A percentile compares a stretch with the other conserved stretches of the same genome.
Evolutionary conservation across 2,888 invertebrate species (phyloP).

Genomic region (Trisateles emortualis): DNA sequence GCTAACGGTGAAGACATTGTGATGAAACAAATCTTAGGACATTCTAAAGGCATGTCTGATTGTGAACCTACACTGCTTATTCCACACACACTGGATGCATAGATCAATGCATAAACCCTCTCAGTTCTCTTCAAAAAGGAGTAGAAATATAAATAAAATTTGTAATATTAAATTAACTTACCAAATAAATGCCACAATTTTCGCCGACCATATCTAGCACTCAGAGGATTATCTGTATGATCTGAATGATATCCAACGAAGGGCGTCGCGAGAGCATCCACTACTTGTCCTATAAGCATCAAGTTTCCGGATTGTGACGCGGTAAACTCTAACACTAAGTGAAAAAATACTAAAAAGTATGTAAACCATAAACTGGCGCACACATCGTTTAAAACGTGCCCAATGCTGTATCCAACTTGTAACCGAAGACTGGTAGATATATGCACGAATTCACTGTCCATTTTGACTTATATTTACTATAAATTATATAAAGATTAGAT

Average conservation of each 20-base stretch:
- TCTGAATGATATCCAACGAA: constrained; percentile 95
- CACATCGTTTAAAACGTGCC: constrained; percentile 96
- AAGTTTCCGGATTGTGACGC: constrained; percentile 87
- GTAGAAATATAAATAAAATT: constrained; percentile 3
- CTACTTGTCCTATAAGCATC: constrained; percentile 93
- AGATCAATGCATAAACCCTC: no score
- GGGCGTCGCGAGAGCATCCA: constrained; percentile 95
- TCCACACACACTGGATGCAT: no score
- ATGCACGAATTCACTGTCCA: constrained; percentile 82
- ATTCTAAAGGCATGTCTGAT: no score
- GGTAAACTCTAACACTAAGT: constrained; percentile 86
- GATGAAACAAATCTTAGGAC: no score
- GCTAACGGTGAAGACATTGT: no score
- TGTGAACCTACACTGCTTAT: no score
- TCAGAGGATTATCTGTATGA: constrained; percentile 88
- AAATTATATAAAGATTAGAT: neutral
- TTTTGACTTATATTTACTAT: constrained; percentile 36
- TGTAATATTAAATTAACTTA: constrained; percentile 68
- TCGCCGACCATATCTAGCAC: constrained; percentile 92
- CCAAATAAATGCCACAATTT: constrained; percentile 97
- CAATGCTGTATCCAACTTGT: constrained; percentile 90
- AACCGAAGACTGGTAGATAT: constrained; percentile 76
- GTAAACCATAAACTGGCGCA: constrained; percentile 98
- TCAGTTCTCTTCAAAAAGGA: neutral
- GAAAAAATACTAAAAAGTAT: constrained; percentile 94